A percentile compares a stretch with the other conserved stretches of the same genome.
Conservation (phyloP, 2,888 invertebrate genomes). For the Tetramorium bicarinatum region DNA sequence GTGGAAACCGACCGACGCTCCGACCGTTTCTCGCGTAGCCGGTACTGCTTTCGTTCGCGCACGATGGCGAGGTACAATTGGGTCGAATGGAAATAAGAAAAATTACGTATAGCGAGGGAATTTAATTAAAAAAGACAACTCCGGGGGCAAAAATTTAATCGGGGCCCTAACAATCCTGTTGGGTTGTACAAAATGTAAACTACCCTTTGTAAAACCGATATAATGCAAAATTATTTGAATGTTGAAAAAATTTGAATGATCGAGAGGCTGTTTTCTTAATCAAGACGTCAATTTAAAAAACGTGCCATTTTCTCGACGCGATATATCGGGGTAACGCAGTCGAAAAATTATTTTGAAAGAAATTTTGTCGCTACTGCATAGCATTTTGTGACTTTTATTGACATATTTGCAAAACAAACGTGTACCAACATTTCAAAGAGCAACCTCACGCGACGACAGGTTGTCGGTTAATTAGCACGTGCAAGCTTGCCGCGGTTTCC, state of each 20-base stretch:
- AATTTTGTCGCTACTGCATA: background rate
- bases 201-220: background rate
- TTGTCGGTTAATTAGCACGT: conserved; percentile 72
- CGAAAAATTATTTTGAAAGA: background rate
- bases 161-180: background rate
- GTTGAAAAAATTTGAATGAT: no score
- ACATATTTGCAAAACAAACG: conserved; percentile 46
- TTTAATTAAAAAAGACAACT: conserved; percentile 40
- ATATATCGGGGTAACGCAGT: background rate
- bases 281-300: background rate
- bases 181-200: background rate
- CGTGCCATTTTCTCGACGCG: background rate
- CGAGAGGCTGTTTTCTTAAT: background rate
- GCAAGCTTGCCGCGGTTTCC: conserved; percentile 65
- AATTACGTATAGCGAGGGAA: conserved; percentile 29
- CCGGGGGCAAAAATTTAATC: background rate
- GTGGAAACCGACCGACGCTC: conserved; percentile 8
- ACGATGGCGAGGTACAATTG: conserved; percentile 28
- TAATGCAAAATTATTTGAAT: conserved; percentile 22
- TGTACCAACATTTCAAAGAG: conserved; percentile 62
- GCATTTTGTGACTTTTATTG: conserved; percentile 33
- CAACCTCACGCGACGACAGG: conserved; percentile 72
- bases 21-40: background rate
- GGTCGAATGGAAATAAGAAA: conserved; percentile 54
- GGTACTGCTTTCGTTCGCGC: conserved; percentile 30